Evolutionary conservation across 23 tunicate species (phyloP), one percentile per base, ranked within the genome.

Genomic region (Clavelina lepadiformis): DNA sequence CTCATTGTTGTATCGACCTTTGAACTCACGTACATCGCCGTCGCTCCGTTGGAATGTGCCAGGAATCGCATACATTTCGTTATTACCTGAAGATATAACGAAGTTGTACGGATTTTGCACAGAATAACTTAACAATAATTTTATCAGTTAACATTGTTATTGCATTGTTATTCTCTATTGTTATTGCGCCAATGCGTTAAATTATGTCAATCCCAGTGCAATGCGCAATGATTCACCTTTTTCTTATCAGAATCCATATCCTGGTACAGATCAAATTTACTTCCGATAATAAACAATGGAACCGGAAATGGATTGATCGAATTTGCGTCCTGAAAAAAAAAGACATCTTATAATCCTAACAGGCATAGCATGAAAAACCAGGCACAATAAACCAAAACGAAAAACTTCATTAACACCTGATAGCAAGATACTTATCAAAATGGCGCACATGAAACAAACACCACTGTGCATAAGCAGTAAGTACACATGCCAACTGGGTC

Each of bases 251-350:
- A 33, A 20, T 89, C 83, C 51, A 89, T 46, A 24, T 89, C 80
- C 64, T 75, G 83, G 38, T 74, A 89, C 35, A 59, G 38, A 64
- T 89, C 97, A 64, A 58, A 89, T 62, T 89, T 89, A 75, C 83
- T 81, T 28, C 97, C 97, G 46, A 89, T 65, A 4, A 89, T 81
- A 11, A 89, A 58, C 68, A 89, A 57, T n/a, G 97, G 82, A 35
- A 89, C 85, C 31, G 89, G 97, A 69, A 89, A 89, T 7, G 97
- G 97, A 34, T 89, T 63, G 20, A 89, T 81, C 13, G 46, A 15
- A 28, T 56, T 47, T 18, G 53, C 63, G 37, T 81, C 88, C 97
- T 89, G 72, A 24, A 72, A 72, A 46, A 49, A 13, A 27, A 33
- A 75, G 26, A 38, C 11, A 15, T 41, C 49, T 41, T 41, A 15